phyloP scores from a whole-genome alignment of 2,888 invertebrate genomes.

The Drosophila borborema region DNA sequence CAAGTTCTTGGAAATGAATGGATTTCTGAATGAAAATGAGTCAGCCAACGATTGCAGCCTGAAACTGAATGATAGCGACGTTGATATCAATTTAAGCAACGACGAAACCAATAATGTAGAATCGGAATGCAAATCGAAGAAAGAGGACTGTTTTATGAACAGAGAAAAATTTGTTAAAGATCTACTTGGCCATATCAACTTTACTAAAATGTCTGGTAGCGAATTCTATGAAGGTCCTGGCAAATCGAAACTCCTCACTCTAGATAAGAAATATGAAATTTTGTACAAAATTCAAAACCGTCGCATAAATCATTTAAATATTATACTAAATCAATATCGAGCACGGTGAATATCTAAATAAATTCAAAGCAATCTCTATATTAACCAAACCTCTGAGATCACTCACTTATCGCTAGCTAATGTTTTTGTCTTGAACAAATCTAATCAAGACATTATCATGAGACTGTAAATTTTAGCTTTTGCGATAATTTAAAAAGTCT shows the following conservation, averaged over 20 bases:
- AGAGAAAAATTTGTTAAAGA: not conserved
- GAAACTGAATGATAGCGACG: not conserved
- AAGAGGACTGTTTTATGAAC: not conserved
- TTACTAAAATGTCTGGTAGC: constrained; percentile 10
- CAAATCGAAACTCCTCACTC: constrained; percentile 10
- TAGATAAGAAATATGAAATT: constrained; percentile 16
- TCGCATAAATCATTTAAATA: not conserved
- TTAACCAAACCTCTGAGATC: too few species aligned
- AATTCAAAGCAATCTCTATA: not conserved
- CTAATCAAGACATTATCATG: not conserved
- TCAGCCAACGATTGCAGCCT: not conserved
- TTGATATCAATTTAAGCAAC: not conserved
- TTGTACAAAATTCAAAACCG: constrained; percentile 19
- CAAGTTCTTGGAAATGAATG: constrained; percentile 7
- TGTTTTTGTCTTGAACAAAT: not conserved
- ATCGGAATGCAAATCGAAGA: not conserved
- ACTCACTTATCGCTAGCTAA: not conserved
- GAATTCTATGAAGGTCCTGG: constrained; percentile 32
- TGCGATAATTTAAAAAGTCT: not conserved
- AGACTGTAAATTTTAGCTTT: not conserved
- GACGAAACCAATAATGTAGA: not conserved
- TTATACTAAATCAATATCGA: constrained; percentile 10
- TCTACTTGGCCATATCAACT: constrained; percentile 1
- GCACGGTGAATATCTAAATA: not conserved
- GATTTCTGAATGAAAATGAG: not conserved